These are phyloP conservation scores for Drosophila niveifrons DNA, from an alignment of 2,888 invertebrate species.

Conservation along the genomic window DNA sequence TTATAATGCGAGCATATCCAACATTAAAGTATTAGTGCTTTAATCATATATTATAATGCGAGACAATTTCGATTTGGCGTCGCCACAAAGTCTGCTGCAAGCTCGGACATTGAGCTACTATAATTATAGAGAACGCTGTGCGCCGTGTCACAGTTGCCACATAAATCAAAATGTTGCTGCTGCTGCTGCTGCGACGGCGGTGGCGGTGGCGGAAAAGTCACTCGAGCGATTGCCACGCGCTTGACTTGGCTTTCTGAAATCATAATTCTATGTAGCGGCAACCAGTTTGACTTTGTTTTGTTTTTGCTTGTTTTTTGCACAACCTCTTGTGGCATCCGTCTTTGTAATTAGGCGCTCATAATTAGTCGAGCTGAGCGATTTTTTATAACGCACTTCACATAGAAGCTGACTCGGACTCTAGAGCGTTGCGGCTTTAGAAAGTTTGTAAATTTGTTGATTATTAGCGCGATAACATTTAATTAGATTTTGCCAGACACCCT, in stretches of 20 bases:
- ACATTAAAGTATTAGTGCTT: constrained; percentile 7
- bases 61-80: constrained; percentile 16
- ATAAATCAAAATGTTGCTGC: constrained; percentile 64
- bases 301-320: constrained; percentile 15
- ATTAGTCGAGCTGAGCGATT: constrained; percentile 69
- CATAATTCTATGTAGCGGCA: constrained; percentile 61
- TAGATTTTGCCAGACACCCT: constrained; percentile 64
- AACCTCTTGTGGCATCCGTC: constrained; percentile 73
- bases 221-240: constrained; percentile 75
- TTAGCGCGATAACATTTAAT: constrained; percentile 81
- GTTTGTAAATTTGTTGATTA: constrained; percentile 73
- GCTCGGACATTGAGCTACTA: constrained; percentile 43
- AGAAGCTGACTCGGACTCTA: constrained; percentile 7
- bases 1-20: not conserved
- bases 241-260: constrained; percentile 66
- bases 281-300: constrained; percentile 50
- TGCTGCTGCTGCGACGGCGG: no score
- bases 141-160: constrained; percentile 81
- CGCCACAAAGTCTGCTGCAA: constrained; percentile 61
- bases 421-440: constrained; percentile 60
- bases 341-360: constrained; percentile 78
- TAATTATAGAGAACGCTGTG: constrained; percentile 79
- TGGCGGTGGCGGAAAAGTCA: constrained; percentile 71
- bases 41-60: constrained; percentile 1
- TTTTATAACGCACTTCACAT: constrained; percentile 38